Percentiles rank a stretch among this genome's conserved stretches.
phyloP scores from a whole-genome alignment of 2,888 invertebrate species.

The Trachelus troglodyta region DNA sequence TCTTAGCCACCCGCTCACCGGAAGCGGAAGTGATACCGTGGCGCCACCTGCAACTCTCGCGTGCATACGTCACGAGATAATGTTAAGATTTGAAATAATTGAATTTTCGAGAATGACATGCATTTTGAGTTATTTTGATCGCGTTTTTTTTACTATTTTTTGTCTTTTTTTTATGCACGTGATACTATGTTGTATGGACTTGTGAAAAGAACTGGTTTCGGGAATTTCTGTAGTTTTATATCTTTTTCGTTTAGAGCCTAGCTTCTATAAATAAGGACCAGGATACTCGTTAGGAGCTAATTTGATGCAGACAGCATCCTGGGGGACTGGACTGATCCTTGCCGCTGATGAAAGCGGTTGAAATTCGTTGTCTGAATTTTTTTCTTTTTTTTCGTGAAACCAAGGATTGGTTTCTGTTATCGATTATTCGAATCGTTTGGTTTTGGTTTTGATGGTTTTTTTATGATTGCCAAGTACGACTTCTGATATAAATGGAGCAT shows the following conservation, averaged over 20 bases:
- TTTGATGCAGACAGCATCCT: background rate
- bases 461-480: background rate
- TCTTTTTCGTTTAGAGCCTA: background rate
- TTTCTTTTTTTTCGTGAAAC: background rate
- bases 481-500: background rate
- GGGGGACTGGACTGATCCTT: background rate
- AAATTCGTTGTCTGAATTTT: background rate
- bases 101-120: slow-evolving; percentile 5
- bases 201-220: slow-evolving; percentile 16
- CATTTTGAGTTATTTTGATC: slow-evolving; percentile 5
- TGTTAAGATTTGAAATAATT: background rate
- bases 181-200: background rate
- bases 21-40: slow-evolving; percentile 38
- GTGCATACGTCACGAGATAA: background rate
- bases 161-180: background rate
- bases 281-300: background rate
- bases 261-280: background rate
- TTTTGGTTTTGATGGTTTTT: background rate
- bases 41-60: background rate
- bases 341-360: background rate
- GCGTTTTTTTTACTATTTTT: background rate
- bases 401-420: background rate
- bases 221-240: background rate
- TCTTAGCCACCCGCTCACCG: slow-evolving; percentile 23
- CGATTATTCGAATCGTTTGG: background rate